These are phyloP conservation scores for Phocides pigmalion DNA, from an alignment of 1,140 invertebrate species.

Conservation along the genomic window DNA sequence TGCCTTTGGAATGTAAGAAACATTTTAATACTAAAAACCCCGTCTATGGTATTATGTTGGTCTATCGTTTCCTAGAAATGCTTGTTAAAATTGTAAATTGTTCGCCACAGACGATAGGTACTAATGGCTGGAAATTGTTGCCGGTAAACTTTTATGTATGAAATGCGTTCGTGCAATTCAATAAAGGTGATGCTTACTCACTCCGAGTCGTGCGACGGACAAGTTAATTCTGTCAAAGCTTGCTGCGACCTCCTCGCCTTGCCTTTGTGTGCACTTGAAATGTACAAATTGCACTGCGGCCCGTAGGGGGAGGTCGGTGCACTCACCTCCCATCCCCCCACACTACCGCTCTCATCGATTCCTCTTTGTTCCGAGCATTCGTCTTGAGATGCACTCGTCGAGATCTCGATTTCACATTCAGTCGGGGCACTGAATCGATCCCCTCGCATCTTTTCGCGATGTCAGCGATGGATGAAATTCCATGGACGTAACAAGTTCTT, in stretches of 20 bases:
- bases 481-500: slow-evolving; percentile 50
- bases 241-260: slow-evolving; percentile 73
- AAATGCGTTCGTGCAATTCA: slow-evolving; percentile 46
- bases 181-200: slow-evolving; percentile 69
- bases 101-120: background rate
- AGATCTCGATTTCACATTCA: slow-evolving; percentile 77
- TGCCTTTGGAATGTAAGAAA: background rate
- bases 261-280: slow-evolving; percentile 82
- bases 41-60: background rate
- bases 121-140: background rate
- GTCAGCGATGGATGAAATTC: slow-evolving; percentile 58
- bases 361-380: slow-evolving; percentile 77
- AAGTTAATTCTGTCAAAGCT: slow-evolving; percentile 83
- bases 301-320: slow-evolving; percentile 68
- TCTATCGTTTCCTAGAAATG: background rate
- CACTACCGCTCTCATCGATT: slow-evolving; percentile 72
- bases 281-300: slow-evolving; percentile 80
- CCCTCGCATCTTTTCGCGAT: slow-evolving; percentile 48
- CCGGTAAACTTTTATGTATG: slow-evolving; percentile 1
- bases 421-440: slow-evolving; percentile 62
- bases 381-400: slow-evolving; percentile 74
- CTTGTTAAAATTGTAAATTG: background rate
- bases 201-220: slow-evolving; percentile 64
- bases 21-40: no score
- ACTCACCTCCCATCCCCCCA: slow-evolving; percentile 59